These are phyloP conservation scores for Casuarius casuarius DNA, from an alignment of 2,113 vertebrate species.

Conservation along the genomic window DNA sequence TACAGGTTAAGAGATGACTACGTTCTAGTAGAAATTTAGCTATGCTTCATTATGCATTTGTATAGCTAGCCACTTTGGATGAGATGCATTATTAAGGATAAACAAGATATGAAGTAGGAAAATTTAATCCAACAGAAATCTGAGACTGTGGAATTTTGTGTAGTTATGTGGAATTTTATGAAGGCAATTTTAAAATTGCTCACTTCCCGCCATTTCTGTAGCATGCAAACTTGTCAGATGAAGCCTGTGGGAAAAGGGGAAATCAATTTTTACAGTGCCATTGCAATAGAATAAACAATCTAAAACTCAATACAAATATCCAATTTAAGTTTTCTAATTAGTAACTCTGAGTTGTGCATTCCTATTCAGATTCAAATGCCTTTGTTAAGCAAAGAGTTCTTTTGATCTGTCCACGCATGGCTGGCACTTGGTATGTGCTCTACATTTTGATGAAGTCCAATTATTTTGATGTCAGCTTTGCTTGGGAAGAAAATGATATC, in stretches of 20 bases:
- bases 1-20: not conserved
- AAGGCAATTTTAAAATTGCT: not conserved
- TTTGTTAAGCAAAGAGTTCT: constrained; percentile 23
- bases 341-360: not conserved
- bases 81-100: not conserved
- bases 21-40: not conserved
- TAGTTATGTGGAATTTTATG: not conserved
- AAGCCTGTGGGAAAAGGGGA: not conserved
- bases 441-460: constrained; percentile 18
- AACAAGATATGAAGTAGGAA: not conserved
- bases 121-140: not conserved
- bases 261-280: not conserved
- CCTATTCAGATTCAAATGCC: not conserved
- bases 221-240: not conserved
- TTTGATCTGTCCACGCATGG: not conserved
- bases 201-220: not conserved
- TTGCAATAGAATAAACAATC: not conserved
- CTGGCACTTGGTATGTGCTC: not conserved
- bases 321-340: not conserved
- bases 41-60: not conserved
- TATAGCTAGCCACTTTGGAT: not conserved
- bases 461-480: not conserved
- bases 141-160: not conserved
- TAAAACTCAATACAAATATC: not conserved
- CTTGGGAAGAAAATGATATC: not conserved